Conservation (phyloP, 1,140 invertebrate genomes). For the Diabrotica undecimpunctata region DNA sequence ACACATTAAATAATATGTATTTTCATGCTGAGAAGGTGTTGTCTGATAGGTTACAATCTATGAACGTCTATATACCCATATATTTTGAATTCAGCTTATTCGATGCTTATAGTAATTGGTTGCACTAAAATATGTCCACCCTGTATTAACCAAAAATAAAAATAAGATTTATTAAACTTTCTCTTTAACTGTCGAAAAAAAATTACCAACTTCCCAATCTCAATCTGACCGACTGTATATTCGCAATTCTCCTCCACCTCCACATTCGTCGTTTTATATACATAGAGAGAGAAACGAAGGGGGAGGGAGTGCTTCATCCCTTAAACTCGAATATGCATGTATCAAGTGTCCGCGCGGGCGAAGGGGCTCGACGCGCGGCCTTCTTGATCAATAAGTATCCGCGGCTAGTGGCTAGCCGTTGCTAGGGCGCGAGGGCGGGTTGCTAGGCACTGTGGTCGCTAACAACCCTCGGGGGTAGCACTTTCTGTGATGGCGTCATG, state of each 20-base stretch:
- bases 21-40: no score
- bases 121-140: no score
- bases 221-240: not conserved
- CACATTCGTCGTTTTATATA: not conserved
- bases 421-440: slow-evolving; percentile 50
- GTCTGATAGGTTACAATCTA: no score
- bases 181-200: not conserved
- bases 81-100: no score
- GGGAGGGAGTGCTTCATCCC: slow-evolving; percentile 30
- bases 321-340: slow-evolving; percentile 38
- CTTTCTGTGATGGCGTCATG: slow-evolving; percentile 46
- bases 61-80: no score
- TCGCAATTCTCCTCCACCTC: slow-evolving; percentile 1
- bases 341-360: slow-evolving; percentile 38
- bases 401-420: slow-evolving; percentile 51
- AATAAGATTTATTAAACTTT: slow-evolving; percentile 1
- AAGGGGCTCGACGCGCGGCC: slow-evolving; percentile 23
- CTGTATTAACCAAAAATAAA: not conserved
- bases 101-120: no score
- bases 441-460: slow-evolving; percentile 50
- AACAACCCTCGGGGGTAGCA: slow-evolving; percentile 48
- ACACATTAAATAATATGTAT: no score
- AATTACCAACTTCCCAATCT: not conserved
- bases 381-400: slow-evolving; percentile 50
- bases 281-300: not conserved